phyloP scores from a whole-genome alignment of 2,113 vertebrate species.

The Gymnorhina tibicen region DNA sequence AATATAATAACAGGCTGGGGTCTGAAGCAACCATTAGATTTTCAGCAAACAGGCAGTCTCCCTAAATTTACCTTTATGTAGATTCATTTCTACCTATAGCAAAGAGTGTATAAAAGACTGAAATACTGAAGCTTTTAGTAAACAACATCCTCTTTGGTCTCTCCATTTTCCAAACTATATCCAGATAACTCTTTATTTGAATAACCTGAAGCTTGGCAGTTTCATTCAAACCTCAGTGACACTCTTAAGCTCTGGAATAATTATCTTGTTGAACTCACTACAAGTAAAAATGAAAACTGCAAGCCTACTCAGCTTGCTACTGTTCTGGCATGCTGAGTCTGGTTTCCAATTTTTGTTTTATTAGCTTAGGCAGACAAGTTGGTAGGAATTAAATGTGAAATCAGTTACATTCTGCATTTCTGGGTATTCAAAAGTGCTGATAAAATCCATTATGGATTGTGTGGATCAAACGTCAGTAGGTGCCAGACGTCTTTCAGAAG shows the following conservation, averaged over 20 bases:
- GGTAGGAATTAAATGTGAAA: background rate
- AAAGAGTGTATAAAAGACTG: background rate
- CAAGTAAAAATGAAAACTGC: background rate
- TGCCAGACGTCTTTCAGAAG: background rate
- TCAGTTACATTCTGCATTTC: background rate
- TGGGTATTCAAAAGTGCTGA: background rate
- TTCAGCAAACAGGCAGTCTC: background rate
- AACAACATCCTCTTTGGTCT: background rate
- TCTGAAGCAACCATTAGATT: conserved; percentile 31
- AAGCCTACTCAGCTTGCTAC: background rate
- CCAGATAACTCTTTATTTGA: background rate
- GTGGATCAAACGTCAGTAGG: background rate
- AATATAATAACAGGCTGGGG: conserved; percentile 29
- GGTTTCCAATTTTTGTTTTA: background rate
- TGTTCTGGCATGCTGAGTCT: background rate
- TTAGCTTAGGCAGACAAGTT: background rate
- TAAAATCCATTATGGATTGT: background rate
- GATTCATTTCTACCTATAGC: background rate
- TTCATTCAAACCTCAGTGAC: background rate
- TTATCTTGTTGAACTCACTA: background rate
- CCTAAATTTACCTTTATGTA: background rate
- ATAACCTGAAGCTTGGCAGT: background rate
- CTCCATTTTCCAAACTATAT: background rate
- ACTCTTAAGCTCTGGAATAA: background rate
- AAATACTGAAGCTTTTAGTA: background rate